These are phyloP conservation scores for Cosmia trapezina DNA, from an alignment of 2,888 invertebrate species.

Conservation along the genomic window DNA sequence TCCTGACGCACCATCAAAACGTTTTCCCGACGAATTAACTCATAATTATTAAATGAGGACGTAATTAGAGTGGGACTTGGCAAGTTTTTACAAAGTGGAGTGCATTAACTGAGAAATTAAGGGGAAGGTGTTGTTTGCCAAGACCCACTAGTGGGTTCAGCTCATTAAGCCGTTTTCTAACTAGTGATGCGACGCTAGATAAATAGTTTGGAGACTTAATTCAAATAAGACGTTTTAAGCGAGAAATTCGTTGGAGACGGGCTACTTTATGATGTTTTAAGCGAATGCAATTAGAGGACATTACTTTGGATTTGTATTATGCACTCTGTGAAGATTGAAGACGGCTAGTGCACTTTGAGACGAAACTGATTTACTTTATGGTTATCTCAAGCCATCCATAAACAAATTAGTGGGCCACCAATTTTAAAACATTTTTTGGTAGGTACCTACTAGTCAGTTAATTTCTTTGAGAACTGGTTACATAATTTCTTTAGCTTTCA, in stretches of 20 bases:
- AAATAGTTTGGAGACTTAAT: conserved; percentile 46
- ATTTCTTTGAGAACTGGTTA: not conserved
- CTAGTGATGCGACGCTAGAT: conserved; percentile 43
- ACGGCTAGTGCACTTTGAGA: not conserved
- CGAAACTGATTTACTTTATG: not conserved
- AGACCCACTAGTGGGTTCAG: conserved; percentile 56
- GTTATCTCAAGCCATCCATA: not conserved
- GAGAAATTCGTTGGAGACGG: conserved; percentile 7
- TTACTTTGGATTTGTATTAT: not conserved
- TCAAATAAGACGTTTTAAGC: conserved; percentile 36
- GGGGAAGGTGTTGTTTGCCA: conserved; percentile 65
- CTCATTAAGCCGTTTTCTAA: conserved; percentile 67
- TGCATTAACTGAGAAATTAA: conserved; percentile 63
- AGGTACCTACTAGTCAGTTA: not conserved
- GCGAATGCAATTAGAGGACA: conserved; percentile 14
- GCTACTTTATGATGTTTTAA: conserved; percentile 24
- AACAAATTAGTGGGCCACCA: not conserved
- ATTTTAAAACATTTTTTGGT: not conserved
- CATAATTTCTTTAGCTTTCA: not conserved
- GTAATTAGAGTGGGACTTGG: conserved; percentile 66
- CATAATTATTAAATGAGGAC: conserved; percentile 64
- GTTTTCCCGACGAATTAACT: conserved; percentile 55
- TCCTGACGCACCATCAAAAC: conserved; percentile 56
- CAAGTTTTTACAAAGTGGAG: conserved; percentile 67
- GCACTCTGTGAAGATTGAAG: not conserved